Evolutionary conservation across 1,140 invertebrate species (phyloP).

Genomic region (Pomacea maculata): DNA sequence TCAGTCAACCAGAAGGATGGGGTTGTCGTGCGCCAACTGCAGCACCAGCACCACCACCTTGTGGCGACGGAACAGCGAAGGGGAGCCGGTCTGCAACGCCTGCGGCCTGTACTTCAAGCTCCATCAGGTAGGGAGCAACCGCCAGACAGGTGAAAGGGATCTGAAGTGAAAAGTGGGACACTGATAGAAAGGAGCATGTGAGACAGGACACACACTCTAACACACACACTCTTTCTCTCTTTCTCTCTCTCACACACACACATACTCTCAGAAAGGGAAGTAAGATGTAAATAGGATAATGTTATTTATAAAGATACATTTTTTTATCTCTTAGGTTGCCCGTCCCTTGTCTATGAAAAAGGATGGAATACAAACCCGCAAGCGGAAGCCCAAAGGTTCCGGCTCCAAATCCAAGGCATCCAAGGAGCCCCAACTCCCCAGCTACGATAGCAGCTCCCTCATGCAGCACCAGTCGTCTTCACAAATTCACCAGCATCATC

Average conservation of each 20-base stretch:
- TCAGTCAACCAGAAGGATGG: constrained; percentile 67
- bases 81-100: constrained; percentile 96
- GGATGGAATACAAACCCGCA: constrained; percentile 95
- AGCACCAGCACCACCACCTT: constrained; percentile 92
- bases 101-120: constrained; percentile 98
- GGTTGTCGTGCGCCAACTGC: constrained; percentile 93
- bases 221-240: not conserved
- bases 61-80: constrained; percentile 95
- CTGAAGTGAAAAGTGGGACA: not conserved
- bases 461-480: not conserved
- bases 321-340: constrained; percentile 61
- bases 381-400: constrained; percentile 75
- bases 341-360: constrained; percentile 95
- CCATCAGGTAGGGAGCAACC: constrained; percentile 75
- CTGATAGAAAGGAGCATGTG: not conserved
- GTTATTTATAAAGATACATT: not conserved
- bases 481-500: constrained; percentile 16
- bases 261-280: not conserved
- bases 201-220: constrained; percentile 1
- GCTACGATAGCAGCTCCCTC: not conserved
- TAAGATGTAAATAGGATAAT: too few species aligned
- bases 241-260: not conserved
- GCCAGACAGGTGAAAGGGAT: not conserved
- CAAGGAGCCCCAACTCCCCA: not conserved
- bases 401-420: constrained; percentile 23